Evolutionary conservation across 2,797 vertebrate species (phyloP).

Genomic region (Myotis findleyi): DNA sequence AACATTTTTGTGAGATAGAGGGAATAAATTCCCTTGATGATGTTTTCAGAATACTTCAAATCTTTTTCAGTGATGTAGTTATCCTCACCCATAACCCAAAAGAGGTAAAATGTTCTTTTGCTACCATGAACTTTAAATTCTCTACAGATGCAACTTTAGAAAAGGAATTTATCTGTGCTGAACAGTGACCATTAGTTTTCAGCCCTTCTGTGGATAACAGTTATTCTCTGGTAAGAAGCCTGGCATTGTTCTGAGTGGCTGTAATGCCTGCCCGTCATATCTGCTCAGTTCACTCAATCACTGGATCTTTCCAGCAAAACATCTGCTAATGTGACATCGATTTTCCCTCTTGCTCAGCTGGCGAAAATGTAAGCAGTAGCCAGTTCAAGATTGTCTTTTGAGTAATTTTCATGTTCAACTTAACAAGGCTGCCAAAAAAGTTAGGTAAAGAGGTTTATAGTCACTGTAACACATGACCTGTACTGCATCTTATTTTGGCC

Average conservation of each 20-base stretch:
- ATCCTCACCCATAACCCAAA: not conserved
- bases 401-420: not conserved
- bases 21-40: slow-evolving; percentile 12
- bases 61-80: not conserved
- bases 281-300: not conserved
- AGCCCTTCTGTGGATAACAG: fast-evolving
- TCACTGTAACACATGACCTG: not conserved
- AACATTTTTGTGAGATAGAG: slow-evolving; percentile 24
- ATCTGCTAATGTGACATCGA: not conserved
- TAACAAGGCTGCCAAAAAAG: not conserved
- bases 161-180: not conserved
- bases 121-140: not conserved
- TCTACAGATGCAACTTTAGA: not conserved
- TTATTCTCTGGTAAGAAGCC: not conserved
- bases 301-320: not conserved
- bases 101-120: slow-evolving; percentile 12
- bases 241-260: too few species aligned
- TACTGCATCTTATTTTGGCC: not conserved
- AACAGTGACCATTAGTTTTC: not conserved
- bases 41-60: not conserved
- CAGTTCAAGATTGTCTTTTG: slow-evolving; percentile 1
- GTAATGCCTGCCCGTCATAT: too few species aligned
- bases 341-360: not conserved
- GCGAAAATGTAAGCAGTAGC: not conserved
- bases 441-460: not conserved